These are phyloP conservation scores for Resseliella maxima DNA, from an alignment of 2,888 invertebrate genomes.

Conservation along the genomic window DNA sequence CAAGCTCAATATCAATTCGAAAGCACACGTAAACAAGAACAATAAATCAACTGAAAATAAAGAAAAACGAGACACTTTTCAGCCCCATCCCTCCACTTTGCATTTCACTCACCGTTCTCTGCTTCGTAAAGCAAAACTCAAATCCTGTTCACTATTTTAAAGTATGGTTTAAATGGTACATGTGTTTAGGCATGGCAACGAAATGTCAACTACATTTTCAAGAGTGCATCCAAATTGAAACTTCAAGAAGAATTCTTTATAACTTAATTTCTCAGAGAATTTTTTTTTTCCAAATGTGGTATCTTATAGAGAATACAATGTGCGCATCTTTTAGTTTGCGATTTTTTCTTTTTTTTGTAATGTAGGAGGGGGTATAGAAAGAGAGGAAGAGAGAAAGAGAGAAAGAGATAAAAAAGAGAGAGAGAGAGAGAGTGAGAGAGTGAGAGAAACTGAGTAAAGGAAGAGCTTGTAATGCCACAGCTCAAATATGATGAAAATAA, in stretches of 20 bases:
- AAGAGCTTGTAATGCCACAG: too few species aligned
- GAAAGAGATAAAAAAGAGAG: too few species aligned
- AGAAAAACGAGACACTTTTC: neutral
- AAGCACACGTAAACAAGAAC: neutral
- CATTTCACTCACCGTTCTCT: neutral
- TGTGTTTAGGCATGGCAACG: neutral
- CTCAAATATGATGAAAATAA: too few species aligned
- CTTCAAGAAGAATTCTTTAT: too few species aligned
- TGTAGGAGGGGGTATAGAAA: too few species aligned
- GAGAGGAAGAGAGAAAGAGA: neutral
- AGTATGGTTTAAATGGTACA: neutral
- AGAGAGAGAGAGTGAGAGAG: neutral
- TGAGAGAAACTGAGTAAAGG: neutral
- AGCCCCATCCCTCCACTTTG: neutral
- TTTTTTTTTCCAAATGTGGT: neutral
- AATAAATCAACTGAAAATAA: neutral
- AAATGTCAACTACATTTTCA: neutral
- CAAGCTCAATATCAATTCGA: neutral
- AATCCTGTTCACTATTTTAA: too few species aligned
- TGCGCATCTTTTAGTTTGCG: neutral
- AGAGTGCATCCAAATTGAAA: neutral
- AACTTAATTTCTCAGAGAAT: too few species aligned
- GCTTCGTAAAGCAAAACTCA: too few species aligned
- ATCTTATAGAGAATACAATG: neutral
- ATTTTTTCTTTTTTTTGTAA: neutral